Conservation (phyloP, 2,888 invertebrate species). For the Tribolium freemani region DNA sequence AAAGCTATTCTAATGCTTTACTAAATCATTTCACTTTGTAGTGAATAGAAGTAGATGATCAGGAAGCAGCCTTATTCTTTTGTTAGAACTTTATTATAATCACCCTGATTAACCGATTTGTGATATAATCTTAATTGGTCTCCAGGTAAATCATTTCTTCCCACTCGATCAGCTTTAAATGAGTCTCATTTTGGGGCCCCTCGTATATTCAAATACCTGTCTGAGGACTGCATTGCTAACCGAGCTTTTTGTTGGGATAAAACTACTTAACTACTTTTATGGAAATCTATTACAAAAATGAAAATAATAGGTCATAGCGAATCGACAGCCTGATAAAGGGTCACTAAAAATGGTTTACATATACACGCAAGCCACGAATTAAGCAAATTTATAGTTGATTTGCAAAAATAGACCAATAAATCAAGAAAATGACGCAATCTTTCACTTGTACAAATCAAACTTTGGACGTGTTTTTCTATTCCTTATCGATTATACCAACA, state of each 20-base stretch:
- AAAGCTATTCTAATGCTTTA: not conserved
- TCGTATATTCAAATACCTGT: conserved; percentile 11
- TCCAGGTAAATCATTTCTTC: conserved; percentile 40
- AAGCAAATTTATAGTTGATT: conserved; percentile 23
- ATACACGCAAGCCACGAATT: conserved; percentile 26
- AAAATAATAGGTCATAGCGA: not conserved
- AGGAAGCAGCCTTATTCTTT: conserved; percentile 2
- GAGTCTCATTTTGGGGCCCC: conserved; percentile 11
- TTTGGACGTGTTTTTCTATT: conserved; percentile 31
- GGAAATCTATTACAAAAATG: conserved; percentile 3
- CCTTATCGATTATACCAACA: conserved; percentile 6
- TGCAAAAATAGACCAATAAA: conserved; percentile 27
- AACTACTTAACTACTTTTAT: not conserved
- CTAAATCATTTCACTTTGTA: not conserved
- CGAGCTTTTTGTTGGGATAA: conserved; percentile 2
- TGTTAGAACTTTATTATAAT: conserved; percentile 31
- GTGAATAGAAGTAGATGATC: too few relatives aligned
- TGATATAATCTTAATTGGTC: conserved; percentile 45
- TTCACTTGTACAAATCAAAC: conserved; percentile 24
- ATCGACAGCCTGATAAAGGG: conserved; percentile 10
- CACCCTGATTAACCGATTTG: conserved; percentile 34
- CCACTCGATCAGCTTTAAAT: conserved; percentile 38
- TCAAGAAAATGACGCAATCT: conserved; percentile 27
- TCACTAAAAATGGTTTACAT: conserved; percentile 8
- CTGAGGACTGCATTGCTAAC: not conserved